Evolutionary conservation across 1,140 invertebrate species (phyloP).

Genomic region (Archivesica marissinica): DNA sequence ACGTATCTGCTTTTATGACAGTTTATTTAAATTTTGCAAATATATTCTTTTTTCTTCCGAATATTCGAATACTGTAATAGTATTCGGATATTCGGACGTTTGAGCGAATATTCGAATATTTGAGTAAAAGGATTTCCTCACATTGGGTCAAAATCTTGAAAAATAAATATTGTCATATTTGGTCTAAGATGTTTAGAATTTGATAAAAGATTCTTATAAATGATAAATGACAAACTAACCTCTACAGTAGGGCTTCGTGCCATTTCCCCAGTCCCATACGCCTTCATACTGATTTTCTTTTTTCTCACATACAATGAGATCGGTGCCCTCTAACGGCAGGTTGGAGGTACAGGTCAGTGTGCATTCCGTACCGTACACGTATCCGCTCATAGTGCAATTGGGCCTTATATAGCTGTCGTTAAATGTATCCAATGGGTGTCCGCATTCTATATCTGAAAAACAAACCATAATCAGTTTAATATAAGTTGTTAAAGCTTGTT

Average conservation of each 20-base stretch:
- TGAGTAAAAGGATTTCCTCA: not conserved
- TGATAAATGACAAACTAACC: not conserved
- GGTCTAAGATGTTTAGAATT: no score
- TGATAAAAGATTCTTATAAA: not conserved
- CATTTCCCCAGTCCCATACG: conserved; percentile 11
- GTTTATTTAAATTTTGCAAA: no score
- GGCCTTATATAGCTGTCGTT: not conserved
- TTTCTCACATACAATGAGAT: conserved; percentile 19
- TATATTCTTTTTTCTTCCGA: not conserved
- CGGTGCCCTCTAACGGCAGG: conserved; percentile 19
- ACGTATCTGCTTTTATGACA: no score
- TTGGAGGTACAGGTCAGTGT: not conserved
- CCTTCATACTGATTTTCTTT: conserved; percentile 4
- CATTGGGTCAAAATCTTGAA: not conserved
- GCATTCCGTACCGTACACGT: conserved; percentile 29
- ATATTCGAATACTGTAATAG: not conserved
- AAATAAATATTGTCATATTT: not conserved
- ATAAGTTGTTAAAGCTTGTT: not conserved
- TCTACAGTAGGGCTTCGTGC: conserved; percentile 17
- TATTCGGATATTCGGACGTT: not conserved
- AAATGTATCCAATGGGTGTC: not conserved
- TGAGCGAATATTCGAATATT: not conserved
- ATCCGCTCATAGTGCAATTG: not conserved
- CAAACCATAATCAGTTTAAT: not conserved
- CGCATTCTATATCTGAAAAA: conserved; percentile 21